Evolutionary conservation across 2,888 invertebrate genomes (phyloP).

Genomic region (Enchytraeus crypticus): DNA sequence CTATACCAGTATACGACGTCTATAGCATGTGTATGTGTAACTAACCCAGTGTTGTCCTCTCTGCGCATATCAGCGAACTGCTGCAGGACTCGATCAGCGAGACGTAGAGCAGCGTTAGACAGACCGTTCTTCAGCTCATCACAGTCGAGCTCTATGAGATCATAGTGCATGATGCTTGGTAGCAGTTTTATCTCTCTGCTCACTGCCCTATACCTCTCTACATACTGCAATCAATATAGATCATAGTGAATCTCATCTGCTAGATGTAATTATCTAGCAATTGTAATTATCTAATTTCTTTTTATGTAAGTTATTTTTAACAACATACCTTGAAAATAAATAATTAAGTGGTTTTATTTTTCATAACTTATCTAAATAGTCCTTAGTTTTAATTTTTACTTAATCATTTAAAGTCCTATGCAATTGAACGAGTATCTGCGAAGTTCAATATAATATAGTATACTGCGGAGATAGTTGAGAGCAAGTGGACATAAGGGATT

Average conservation of each 20-base stretch:
- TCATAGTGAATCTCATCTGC: neutral
- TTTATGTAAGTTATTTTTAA: neutral
- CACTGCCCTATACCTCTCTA: constrained; percentile 42
- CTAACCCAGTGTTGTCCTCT: constrained; percentile 41
- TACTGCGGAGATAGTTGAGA: too few species aligned
- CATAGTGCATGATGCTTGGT: constrained; percentile 47
- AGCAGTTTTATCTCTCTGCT: constrained; percentile 44
- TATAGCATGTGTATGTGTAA: too few species aligned
- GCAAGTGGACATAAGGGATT: too few species aligned
- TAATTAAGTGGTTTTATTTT: too few species aligned
- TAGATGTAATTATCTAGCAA: neutral
- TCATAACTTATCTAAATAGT: too few species aligned
- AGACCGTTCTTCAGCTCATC: constrained; percentile 48
- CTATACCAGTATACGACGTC: too few species aligned
- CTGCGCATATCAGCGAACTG: constrained; percentile 46
- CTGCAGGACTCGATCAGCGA: constrained; percentile 42
- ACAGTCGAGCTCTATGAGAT: constrained; percentile 48
- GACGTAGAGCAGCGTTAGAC: constrained; percentile 40
- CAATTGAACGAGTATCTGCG: too few species aligned
- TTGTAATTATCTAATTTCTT: neutral
- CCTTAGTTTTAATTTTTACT: too few species aligned
- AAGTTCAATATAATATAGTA: too few species aligned
- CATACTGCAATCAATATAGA: constrained; percentile 38
- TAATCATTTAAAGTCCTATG: too few species aligned
- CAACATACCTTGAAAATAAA: neutral